phyloP scores from a whole-genome alignment of 2,797 vertebrate species.

The Hoplostethus mediterraneus region DNA sequence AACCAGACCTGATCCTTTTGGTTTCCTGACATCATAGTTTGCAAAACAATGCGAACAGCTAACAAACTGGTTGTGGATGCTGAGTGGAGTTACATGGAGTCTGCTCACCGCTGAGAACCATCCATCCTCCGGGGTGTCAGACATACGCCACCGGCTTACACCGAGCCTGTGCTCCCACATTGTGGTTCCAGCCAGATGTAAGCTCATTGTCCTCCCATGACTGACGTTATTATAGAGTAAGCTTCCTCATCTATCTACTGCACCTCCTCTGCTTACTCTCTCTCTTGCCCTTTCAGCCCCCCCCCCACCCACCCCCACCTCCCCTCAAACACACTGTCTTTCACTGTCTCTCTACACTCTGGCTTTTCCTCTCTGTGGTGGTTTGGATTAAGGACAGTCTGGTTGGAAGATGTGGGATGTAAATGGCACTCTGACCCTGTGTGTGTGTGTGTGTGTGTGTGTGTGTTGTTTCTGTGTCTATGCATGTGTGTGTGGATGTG shows the following conservation, averaged over 20 bases:
- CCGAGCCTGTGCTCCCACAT: conserved; percentile 19
- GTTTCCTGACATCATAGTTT: background rate
- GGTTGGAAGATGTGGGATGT: conserved; percentile 44
- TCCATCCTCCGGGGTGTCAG: conserved; percentile 3
- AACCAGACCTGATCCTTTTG: background rate
- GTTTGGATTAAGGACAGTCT: conserved; percentile 40
- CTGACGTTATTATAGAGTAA: conserved; percentile 25
- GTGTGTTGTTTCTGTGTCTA: background rate
- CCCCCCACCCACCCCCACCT: background rate
- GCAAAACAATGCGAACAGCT: background rate
- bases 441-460: conserved; percentile 1
- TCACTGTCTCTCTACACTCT: conserved; percentile 26
- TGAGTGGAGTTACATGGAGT: background rate
- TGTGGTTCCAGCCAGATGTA: conserved; percentile 19
- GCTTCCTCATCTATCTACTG: conserved; percentile 2
- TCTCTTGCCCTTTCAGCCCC: conserved; percentile 4
- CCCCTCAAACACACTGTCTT: conserved; percentile 5
- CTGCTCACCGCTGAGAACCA: background rate
- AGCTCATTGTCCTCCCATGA: conserved; percentile 40
- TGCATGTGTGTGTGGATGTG: background rate
- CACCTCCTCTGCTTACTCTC: background rate
- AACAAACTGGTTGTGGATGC: background rate
- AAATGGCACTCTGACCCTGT: conserved; percentile 1
- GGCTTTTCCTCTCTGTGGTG: conserved; percentile 20
- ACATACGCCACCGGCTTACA: conserved; percentile 54